Evolutionary conservation across 2,113 vertebrate genomes (phyloP), one percentile per base, ranked within the genome.

Genomic region (Anguilla rostrata): DNA sequence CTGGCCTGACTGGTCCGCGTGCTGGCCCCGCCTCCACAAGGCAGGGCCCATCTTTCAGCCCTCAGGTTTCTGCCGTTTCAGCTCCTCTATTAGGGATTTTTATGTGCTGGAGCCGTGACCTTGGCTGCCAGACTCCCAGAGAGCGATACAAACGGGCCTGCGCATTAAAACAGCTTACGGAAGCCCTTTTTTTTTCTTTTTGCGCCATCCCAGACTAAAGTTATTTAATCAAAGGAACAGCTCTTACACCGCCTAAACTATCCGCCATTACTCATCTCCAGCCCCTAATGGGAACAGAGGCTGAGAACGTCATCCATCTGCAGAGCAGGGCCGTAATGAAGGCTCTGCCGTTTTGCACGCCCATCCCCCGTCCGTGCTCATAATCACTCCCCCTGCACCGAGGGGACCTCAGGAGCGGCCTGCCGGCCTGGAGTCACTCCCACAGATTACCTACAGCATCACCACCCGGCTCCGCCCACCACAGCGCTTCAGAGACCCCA

Each of bases 131-230:
- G 90, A 93, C 89, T 93, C n/a, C 60, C 78, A 86, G 91, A 92
- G 89, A 90, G 90, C 89, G 86, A 93, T 90, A 96, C 85, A 92
- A 96, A 97, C 93, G 93, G 79, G 82, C 91, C 95, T 94, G 92
- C 90, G 93, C 95, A 95, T 96, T 94, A 96, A 95, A 97, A 98
- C 66, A 94, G 95, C 96, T 97, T 96, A 96, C 94, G 89, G 87
- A 93, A 93, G 92, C 92, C 94, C 92, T 96, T 95, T 95, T 90
- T 91, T 92, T 66, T 20, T 60, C 14, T 60, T 20, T 66, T 3
- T 14, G 88, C 91, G 90, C 86, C 82, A 85, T 92, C 94, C 93
- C 86, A 93, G 95, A 96, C 90, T 91, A 94, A 95, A 94, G 93
- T 96, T 96, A 95, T 95, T 97, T 92, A 93, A 96, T 95, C 92